phyloP scores from a whole-genome alignment of 2,888 invertebrate genomes.

The Steinernema carpocapsae region DNA sequence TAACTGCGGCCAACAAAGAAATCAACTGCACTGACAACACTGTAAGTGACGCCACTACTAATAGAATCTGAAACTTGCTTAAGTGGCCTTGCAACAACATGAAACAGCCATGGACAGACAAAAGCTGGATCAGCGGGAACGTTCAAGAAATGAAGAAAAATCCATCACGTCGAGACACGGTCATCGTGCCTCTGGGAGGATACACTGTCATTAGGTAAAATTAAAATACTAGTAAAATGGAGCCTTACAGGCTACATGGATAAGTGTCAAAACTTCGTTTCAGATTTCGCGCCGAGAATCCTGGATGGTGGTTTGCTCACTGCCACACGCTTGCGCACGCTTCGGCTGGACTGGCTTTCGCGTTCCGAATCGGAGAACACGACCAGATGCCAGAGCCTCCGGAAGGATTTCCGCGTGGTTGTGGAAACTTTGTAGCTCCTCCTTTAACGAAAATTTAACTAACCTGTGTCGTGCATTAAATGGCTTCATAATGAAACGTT shows the following conservation, averaged over 20 bases:
- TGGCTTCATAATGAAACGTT: too few species aligned
- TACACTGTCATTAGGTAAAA: constrained; percentile 65
- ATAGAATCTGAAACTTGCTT: constrained; percentile 2
- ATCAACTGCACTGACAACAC: constrained; percentile 47
- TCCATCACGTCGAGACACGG: constrained; percentile 67
- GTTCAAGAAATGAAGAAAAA: constrained; percentile 54
- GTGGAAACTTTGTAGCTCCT: constrained; percentile 48
- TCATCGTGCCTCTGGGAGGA: constrained; percentile 68
- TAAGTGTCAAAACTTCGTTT: too few species aligned
- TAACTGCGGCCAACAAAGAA: constrained; percentile 56
- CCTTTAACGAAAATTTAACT: neutral
- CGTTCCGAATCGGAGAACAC: constrained; percentile 61
- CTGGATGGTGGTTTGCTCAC: constrained; percentile 69
- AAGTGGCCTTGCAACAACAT: constrained; percentile 48
- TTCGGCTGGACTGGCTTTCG: constrained; percentile 67
- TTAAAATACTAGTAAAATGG: neutral
- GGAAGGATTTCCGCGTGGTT: constrained; percentile 53
- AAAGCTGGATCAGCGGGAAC: constrained; percentile 53
- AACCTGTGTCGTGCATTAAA: too few species aligned
- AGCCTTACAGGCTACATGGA: too few species aligned
- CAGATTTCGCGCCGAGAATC: constrained; percentile 68
- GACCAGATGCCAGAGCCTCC: constrained; percentile 62
- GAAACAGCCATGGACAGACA: constrained; percentile 39
- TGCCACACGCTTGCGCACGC: constrained; percentile 62
- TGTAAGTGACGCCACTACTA: constrained; percentile 36